These are phyloP conservation scores for Onychomys leucogaster DNA, from an alignment of 2,797 vertebrate genomes.

Conservation along the genomic window DNA sequence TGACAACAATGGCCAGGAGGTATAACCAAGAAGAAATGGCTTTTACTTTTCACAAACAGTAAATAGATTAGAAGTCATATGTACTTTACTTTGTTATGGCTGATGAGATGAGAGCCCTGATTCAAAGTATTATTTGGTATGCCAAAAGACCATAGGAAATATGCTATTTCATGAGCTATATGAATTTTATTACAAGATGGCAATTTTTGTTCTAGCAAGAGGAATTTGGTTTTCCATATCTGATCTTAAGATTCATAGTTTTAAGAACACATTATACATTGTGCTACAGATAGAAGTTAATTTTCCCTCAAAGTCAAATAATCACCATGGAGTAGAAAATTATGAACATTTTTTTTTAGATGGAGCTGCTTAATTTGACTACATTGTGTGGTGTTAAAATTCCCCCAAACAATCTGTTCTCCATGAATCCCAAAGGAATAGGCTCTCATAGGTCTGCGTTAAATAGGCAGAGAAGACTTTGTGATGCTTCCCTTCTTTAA, in stretches of 20 bases:
- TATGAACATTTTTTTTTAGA: constrained; percentile 28
- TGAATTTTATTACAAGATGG: not conserved
- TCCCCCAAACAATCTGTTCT: constrained; percentile 44
- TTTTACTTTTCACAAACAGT: constrained; percentile 21
- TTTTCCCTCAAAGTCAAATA: constrained; percentile 40
- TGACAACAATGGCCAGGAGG: not conserved
- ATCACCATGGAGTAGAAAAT: constrained; percentile 33
- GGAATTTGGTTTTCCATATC: constrained; percentile 27
- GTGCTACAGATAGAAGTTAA: not conserved
- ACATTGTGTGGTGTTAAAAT: not conserved
- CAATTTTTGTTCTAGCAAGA: not conserved
- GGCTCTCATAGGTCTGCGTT: not conserved
- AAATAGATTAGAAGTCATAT: not conserved
- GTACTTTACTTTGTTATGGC: not conserved
- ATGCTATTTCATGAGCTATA: not conserved
- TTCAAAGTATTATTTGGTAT: not conserved
- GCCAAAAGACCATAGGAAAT: not conserved
- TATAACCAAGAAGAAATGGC: not conserved
- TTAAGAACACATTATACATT: not conserved
- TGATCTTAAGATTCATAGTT: not conserved
- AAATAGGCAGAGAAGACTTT: not conserved
- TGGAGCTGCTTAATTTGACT: constrained; percentile 21
- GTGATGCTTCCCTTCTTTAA: not conserved
- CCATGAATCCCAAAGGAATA: not conserved
- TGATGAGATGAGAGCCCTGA: not conserved